A percentile compares a stretch with the other conserved stretches of the same genome.
Evolutionary conservation across 2,888 invertebrate species (phyloP).

Genomic region (Ichneumoninae sp.): DNA sequence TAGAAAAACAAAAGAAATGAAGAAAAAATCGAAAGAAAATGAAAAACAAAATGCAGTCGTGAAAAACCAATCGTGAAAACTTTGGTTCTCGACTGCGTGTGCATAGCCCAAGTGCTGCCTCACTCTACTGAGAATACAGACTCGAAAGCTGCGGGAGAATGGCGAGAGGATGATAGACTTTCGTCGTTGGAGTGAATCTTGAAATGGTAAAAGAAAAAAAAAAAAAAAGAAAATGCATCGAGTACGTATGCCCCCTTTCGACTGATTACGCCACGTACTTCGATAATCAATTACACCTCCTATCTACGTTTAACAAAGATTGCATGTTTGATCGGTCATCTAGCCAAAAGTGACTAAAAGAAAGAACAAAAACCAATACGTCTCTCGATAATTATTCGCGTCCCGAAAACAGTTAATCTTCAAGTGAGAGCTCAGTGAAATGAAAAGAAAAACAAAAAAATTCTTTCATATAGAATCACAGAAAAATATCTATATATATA

Average conservation of each 20-base stretch:
- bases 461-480: slow-evolving; percentile 48
- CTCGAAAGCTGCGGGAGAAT: slow-evolving; percentile 10
- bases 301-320: not conserved
- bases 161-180: not conserved
- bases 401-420: slow-evolving; percentile 29
- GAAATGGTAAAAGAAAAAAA: slow-evolving; percentile 10
- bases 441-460: slow-evolving; percentile 42
- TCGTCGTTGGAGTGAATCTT: slow-evolving; percentile 16
- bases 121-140: slow-evolving; percentile 6
- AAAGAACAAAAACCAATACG: not conserved
- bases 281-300: slow-evolving; percentile 6
- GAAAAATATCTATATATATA: slow-evolving; percentile 70
- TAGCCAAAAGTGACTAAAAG: slow-evolving; percentile 25
- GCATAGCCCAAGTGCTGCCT: slow-evolving; percentile 21
- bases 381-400: slow-evolving; percentile 21
- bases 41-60: slow-evolving; percentile 24
- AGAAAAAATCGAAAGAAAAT: slow-evolving; percentile 8
- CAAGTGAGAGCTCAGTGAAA: slow-evolving; percentile 38
- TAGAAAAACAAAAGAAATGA: slow-evolving; percentile 34
- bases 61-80: not conserved
- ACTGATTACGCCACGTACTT: slow-evolving; percentile 59
- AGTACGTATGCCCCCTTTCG: slow-evolving; percentile 54
- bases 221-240: slow-evolving; percentile 6
- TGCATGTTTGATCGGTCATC: slow-evolving; percentile 27
- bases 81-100: not conserved